Conservation (phyloP, 2,888 invertebrate species). For the Sminthurinus aureus region DNA sequence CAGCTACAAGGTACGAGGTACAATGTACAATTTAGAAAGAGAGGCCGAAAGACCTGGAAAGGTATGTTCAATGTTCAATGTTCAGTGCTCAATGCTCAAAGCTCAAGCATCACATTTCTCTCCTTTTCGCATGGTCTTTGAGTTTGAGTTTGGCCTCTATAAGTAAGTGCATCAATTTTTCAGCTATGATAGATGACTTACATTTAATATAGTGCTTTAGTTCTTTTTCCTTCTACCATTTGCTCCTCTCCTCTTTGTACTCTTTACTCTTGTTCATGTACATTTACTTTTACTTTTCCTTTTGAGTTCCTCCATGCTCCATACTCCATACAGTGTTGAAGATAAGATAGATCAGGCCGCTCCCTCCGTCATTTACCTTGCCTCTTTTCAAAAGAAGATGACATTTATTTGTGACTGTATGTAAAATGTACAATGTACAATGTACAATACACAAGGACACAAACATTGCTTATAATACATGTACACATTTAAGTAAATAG, state of each 20-base stretch:
- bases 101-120: too few species aligned
- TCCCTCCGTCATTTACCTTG: not conserved
- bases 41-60: too few species aligned
- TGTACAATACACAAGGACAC: too few species aligned
- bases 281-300: not conserved
- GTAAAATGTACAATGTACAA: too few species aligned
- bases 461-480: too few species aligned
- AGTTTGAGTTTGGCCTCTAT: not conserved
- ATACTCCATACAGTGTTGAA: too few species aligned
- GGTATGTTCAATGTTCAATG: too few species aligned
- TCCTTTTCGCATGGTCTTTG: not conserved
- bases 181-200: conserved; percentile 47
- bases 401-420: too few species aligned
- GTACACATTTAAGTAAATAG: too few species aligned
- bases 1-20: not conserved
- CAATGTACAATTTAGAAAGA: too few species aligned
- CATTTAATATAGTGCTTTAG: conserved; percentile 41
- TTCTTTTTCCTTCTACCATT: conserved; percentile 21
- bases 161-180: conserved; percentile 51
- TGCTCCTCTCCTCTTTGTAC: not conserved
- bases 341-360: not conserved
- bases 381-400: not conserved
- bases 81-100: too few species aligned
- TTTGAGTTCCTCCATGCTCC: not conserved
- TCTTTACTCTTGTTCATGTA: not conserved